phyloP scores from a whole-genome alignment of 2,888 invertebrate species.

The Amblyteles armatorius region DNA sequence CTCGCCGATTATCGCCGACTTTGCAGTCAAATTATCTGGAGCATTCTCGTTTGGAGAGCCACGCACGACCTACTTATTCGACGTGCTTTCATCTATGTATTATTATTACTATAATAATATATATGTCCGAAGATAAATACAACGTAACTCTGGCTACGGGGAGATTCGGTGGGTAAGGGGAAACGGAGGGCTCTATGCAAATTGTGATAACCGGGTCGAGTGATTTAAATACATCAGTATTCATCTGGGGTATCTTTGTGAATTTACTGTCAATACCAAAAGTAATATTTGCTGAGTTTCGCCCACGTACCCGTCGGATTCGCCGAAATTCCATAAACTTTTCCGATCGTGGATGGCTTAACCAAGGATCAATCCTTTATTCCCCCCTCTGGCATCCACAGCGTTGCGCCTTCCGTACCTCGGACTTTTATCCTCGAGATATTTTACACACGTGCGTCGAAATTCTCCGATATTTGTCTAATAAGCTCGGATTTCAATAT shows the following conservation, averaged over 20 bases:
- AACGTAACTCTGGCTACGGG: constrained; percentile 8
- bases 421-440: neutral
- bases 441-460: neutral
- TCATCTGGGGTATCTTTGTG: constrained; percentile 65
- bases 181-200: constrained; percentile 32
- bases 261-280: constrained; percentile 72
- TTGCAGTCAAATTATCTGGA: constrained; percentile 19
- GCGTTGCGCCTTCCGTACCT: neutral
- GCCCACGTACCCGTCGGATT: constrained; percentile 43
- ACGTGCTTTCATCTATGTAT: constrained; percentile 13
- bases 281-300: constrained; percentile 70
- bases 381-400: neutral
- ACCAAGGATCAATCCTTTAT: constrained; percentile 16
- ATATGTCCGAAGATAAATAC: neutral
- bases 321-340: constrained; percentile 52
- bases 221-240: constrained; percentile 74
- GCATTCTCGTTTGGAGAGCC: constrained; percentile 25
- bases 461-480: neutral
- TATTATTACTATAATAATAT: constrained; percentile 4
- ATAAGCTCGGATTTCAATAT: neutral
- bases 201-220: constrained; percentile 65
- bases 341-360: constrained; percentile 52
- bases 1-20: neutral
- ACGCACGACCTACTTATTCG: constrained; percentile 30
- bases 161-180: constrained; percentile 23